phyloP scores from a whole-genome alignment of 2,888 invertebrate genomes.

The Leistus spinibarbis region DNA sequence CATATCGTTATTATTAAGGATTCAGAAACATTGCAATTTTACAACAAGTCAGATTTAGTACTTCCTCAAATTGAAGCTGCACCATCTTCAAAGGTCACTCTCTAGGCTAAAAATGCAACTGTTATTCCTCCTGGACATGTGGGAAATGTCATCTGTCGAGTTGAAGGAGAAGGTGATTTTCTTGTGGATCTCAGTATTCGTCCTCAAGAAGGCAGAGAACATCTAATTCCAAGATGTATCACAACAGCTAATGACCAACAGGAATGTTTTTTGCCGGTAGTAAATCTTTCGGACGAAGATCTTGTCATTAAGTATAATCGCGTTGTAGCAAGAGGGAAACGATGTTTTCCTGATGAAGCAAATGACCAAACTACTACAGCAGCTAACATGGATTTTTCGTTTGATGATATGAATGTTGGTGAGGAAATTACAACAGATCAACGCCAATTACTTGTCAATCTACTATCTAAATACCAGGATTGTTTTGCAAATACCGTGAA shows the following conservation, averaged over 20 bases:
- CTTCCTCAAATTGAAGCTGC: background rate
- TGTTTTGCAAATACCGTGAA: background rate
- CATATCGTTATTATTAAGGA: background rate
- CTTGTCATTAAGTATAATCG: background rate
- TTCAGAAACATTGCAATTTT: background rate
- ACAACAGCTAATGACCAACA: background rate
- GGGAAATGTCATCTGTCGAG: background rate
- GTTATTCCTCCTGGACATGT: background rate
- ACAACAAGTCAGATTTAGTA: background rate
- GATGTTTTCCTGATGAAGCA: background rate
- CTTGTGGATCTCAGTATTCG: conserved; percentile 13
- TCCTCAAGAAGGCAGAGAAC: background rate
- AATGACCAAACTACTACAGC: background rate
- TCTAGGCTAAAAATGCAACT: background rate
- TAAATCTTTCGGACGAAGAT: conserved; percentile 1
- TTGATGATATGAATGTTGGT: background rate
- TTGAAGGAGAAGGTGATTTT: background rate
- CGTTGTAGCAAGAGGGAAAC: conserved; percentile 3
- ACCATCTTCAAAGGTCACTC: too few relatives aligned
- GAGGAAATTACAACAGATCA: background rate
- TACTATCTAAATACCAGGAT: background rate
- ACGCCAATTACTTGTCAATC: background rate
- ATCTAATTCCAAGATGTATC: conserved; percentile 11
- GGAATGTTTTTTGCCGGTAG: conserved; percentile 4
- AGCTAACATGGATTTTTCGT: background rate